Conservation (phyloP, 1,140 invertebrate species). For the Drosophila bocki region DNA sequence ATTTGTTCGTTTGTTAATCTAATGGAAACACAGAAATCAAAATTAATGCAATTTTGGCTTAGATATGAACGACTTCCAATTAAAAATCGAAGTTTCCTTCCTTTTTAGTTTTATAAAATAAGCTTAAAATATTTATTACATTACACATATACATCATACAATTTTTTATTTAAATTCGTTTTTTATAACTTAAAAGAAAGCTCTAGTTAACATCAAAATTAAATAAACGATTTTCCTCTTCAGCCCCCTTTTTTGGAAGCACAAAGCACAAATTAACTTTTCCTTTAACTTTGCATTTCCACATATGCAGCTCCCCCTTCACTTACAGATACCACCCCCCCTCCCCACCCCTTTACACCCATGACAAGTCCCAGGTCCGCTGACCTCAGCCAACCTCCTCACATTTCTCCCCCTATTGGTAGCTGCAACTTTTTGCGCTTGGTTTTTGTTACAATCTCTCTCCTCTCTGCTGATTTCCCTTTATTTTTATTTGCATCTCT, state of each 20-base stretch:
- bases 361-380: conserved; percentile 26
- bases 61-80: too few relatives aligned
- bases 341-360: not conserved
- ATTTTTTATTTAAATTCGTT: not conserved
- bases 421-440: conserved; percentile 52
- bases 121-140: not conserved
- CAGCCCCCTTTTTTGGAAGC: not conserved
- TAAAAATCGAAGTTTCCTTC: too few relatives aligned
- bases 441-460: conserved; percentile 25
- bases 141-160: too few relatives aligned
- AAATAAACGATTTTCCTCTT: not conserved
- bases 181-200: not conserved
- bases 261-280: conserved; percentile 41
- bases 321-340: not conserved
- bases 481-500: conserved; percentile 36
- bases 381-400: conserved; percentile 30
- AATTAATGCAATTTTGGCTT: too few relatives aligned
- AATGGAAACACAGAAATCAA: too few relatives aligned
- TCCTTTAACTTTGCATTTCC: conserved; percentile 25
- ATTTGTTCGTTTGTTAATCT: too few relatives aligned
- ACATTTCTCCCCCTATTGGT: not conserved
- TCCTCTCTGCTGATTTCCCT: conserved; percentile 22
- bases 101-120: too few relatives aligned
- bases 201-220: not conserved
- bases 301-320: conserved; percentile 3